phyloP scores from a whole-genome alignment of 2,797 vertebrate genomes.

The Alcedo quadribrachys region DNA sequence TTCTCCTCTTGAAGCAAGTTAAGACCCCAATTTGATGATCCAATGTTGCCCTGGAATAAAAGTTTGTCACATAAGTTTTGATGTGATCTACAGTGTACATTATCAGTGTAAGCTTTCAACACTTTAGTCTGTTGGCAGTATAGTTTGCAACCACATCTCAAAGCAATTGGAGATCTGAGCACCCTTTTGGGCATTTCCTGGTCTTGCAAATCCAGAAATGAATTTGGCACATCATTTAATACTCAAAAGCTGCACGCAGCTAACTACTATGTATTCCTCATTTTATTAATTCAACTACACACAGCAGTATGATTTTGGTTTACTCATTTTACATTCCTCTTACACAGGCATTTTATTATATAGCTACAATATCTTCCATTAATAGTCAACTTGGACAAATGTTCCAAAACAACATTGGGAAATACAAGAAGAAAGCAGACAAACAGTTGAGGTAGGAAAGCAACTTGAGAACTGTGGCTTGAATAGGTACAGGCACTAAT shows the following conservation, averaged over 20 bases:
- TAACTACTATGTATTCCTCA: neutral
- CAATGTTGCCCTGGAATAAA: conserved; percentile 91
- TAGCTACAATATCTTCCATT: neutral
- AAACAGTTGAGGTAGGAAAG: neutral
- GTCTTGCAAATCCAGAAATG: neutral
- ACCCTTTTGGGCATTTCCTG: neutral
- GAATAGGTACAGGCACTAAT: neutral
- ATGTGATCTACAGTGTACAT: neutral
- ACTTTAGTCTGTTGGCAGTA: neutral
- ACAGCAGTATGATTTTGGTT: neutral
- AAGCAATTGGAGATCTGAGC: neutral
- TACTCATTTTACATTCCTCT: neutral
- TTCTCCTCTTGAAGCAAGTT: conserved; percentile 98
- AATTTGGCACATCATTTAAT: fast-evolving
- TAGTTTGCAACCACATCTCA: neutral
- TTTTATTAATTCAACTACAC: neutral
- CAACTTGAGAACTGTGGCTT: neutral
- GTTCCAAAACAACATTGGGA: neutral
- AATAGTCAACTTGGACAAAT: neutral
- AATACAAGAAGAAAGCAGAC: neutral
- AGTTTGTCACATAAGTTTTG: neutral
- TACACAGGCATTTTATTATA: neutral
- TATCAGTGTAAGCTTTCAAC: neutral
- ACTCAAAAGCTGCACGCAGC: neutral
- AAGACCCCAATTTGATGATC: conserved; percentile 98